Percentiles rank a stretch among this genome's conserved stretches.
Conservation (phyloP, 2,797 vertebrate species). For the Garrulus glandarius region DNA sequence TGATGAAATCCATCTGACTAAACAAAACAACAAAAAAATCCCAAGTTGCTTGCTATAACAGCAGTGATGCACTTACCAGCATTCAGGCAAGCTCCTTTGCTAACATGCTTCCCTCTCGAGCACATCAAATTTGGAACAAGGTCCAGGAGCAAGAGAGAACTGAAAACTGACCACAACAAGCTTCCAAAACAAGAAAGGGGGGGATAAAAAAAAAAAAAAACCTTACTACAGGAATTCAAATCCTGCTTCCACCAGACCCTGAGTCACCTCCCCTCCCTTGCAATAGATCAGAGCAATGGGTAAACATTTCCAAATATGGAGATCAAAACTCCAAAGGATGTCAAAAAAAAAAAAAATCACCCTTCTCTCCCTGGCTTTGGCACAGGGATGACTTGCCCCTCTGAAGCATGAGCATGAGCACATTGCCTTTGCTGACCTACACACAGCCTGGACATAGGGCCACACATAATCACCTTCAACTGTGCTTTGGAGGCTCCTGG, state of each 20-base stretch:
- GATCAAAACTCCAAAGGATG: conserved; percentile 87
- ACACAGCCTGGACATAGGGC: neutral
- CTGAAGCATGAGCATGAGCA: conserved; percentile 38
- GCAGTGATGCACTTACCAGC: conserved; percentile 66
- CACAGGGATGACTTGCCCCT: conserved; percentile 71
- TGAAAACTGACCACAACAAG: conserved; percentile 68
- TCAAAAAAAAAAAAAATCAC: conserved; percentile 78
- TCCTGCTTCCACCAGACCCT: conserved; percentile 80
- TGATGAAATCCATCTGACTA: neutral
- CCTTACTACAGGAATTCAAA: conserved; percentile 77
- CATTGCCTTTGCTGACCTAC: conserved; percentile 55
- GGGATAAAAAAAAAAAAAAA: neutral
- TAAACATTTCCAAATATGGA: conserved; percentile 99
- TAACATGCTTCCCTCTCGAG: conserved; percentile 3
- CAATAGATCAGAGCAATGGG: conserved; percentile 91
- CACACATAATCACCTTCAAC: neutral
- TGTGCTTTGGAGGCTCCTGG: neutral
- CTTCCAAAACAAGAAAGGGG: conserved; percentile 65
- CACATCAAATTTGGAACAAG: conserved; percentile 57
- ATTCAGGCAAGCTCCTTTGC: conserved; percentile 40
- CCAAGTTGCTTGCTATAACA: neutral
- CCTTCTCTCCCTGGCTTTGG: conserved; percentile 79
- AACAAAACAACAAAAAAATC: neutral
- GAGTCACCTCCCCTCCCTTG: conserved; percentile 92
- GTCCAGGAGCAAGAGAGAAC: conserved; percentile 65